These are phyloP conservation scores for Tiaroga cobitis DNA, from an alignment of 2,797 vertebrate genomes.

Conservation along the genomic window DNA sequence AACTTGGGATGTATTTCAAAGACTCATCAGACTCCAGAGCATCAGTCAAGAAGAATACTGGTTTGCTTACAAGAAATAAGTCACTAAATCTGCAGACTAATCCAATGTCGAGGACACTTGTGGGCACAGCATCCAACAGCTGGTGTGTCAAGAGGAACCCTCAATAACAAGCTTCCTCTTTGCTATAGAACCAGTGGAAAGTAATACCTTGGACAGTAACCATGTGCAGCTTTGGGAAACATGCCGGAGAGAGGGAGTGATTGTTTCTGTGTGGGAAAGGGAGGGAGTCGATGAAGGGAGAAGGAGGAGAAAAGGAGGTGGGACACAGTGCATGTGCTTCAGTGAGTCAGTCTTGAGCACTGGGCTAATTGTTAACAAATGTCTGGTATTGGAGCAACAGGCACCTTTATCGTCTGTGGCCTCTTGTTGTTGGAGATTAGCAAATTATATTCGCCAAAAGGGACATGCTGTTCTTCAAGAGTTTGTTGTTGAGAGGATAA, in stretches of 20 bases:
- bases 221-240: constrained; percentile 70
- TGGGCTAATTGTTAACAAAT: constrained; percentile 86
- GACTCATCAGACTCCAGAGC: constrained; percentile 40
- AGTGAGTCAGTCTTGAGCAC: constrained; percentile 68
- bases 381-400: constrained; percentile 68
- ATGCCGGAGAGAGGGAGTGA: constrained; percentile 57
- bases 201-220: constrained; percentile 69
- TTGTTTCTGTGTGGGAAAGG: constrained; percentile 43
- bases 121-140: constrained; percentile 38
- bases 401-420: constrained; percentile 72
- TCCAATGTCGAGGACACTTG: constrained; percentile 1
- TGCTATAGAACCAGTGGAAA: constrained; percentile 66
- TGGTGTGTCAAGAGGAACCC: constrained; percentile 42
- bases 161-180: constrained; percentile 64
- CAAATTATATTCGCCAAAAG: constrained; percentile 38
- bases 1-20: constrained; percentile 35
- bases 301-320: constrained; percentile 53
- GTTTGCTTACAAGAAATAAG: constrained; percentile 24
- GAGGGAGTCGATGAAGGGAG: constrained; percentile 64
- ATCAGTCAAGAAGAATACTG: constrained; percentile 35
- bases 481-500: neutral
- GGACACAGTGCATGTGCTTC: constrained; percentile 63
- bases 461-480: constrained; percentile 6
- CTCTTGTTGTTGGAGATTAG: constrained; percentile 58
- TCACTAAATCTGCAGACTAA: constrained; percentile 22